These are phyloP conservation scores for Xenopus laevis DNA, from an alignment of 2,113 vertebrate species.

Conservation along the genomic window DNA sequence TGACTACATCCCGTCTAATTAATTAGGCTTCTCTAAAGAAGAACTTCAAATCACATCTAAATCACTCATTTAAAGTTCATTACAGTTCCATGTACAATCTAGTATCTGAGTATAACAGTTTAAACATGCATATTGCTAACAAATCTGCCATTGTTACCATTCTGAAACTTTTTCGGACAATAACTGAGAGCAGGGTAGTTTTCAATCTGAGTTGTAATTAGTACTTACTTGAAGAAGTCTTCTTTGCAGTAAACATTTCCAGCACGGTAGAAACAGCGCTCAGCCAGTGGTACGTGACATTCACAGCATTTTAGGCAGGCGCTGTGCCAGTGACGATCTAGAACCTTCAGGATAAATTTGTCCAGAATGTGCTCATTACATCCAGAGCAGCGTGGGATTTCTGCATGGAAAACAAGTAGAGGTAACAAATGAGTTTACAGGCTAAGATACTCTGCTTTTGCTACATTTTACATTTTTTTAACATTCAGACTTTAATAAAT, in stretches of 20 bases:
- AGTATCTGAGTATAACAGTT: no score
- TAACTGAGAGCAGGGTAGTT: no score
- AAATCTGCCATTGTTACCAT: no score
- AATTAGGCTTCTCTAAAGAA: no score
- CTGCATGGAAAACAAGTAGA: constrained; percentile 56
- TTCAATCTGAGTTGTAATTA: neutral
- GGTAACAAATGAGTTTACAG: neutral
- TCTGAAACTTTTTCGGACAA: no score
- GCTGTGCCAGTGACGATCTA: constrained; percentile 97
- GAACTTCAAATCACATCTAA: no score
- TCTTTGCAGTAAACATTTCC: constrained; percentile 98
- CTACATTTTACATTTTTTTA: no score
- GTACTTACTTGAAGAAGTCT: constrained; percentile 97
- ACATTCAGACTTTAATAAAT: no score
- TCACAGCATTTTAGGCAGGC: constrained; percentile 96
- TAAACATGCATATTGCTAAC: no score
- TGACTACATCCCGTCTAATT: no score
- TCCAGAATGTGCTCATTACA: constrained; percentile 97
- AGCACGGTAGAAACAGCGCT: constrained; percentile 91
- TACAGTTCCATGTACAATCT: no score
- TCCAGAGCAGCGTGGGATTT: constrained; percentile 95
- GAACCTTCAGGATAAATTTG: constrained; percentile 97
- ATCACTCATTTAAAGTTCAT: no score
- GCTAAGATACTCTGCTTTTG: constrained; percentile 22
- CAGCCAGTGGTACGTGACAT: constrained; percentile 90